Percentiles rank a stretch among this genome's conserved stretches.
These are phyloP conservation scores for Caenorhabditis macrosperma DNA, from an alignment of 2,888 invertebrate genomes.

Conservation along the genomic window DNA sequence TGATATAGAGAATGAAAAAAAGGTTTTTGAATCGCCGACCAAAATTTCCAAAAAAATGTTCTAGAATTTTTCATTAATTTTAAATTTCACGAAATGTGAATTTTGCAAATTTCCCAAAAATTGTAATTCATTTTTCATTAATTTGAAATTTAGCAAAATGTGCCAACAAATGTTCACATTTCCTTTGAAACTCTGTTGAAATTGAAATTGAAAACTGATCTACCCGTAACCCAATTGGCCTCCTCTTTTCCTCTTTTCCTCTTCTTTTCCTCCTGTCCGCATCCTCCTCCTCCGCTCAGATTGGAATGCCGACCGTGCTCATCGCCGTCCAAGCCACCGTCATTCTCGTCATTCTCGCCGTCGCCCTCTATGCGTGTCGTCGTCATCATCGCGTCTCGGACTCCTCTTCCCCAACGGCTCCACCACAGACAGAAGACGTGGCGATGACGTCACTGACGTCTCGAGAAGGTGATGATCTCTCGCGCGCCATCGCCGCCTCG, in stretches of 20 bases:
- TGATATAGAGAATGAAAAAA: too few relatives aligned
- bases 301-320: constrained; percentile 66
- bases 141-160: too few relatives aligned
- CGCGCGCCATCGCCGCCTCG: constrained; percentile 51
- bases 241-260: not conserved
- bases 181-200: too few relatives aligned
- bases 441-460: constrained; percentile 30
- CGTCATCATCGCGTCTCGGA: constrained; percentile 26
- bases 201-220: too few relatives aligned
- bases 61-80: too few relatives aligned
- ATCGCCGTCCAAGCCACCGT: constrained; percentile 65
- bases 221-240: too few relatives aligned
- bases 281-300: constrained; percentile 55
- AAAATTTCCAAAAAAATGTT: too few relatives aligned
- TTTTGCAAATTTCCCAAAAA: not conserved
- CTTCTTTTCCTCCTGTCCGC: not conserved
- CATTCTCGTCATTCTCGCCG: constrained; percentile 54
- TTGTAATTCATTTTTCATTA: not conserved
- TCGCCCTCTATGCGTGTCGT: constrained; percentile 58
- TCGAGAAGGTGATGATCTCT: constrained; percentile 33
- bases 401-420: constrained; percentile 20
- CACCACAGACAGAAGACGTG: constrained; percentile 53
- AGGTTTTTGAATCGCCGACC: too few relatives aligned
- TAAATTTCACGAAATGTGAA: too few relatives aligned
- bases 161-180: too few relatives aligned